Evolutionary conservation across 2,113 vertebrate species (phyloP).

Genomic region (Prionailurus viverrinus): DNA sequence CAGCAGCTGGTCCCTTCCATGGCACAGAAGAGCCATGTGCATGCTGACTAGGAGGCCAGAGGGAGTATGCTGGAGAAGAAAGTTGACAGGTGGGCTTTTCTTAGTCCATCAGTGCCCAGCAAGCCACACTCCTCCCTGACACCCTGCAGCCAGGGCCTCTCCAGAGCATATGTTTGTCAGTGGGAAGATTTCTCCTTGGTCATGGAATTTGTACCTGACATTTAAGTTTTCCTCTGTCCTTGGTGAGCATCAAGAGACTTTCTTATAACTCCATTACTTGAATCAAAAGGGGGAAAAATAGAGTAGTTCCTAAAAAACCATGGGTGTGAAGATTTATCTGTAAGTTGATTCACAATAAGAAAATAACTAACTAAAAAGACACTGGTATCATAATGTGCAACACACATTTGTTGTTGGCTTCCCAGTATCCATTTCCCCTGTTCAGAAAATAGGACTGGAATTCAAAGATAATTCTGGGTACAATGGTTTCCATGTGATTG

Average conservation of each 20-base stretch:
- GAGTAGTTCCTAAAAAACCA: not conserved
- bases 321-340: not conserved
- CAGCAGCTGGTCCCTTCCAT: constrained; percentile 19
- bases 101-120: not conserved
- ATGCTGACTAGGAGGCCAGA: not conserved
- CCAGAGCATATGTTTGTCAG: not conserved
- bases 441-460: not conserved
- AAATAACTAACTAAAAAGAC: not conserved
- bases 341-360: not conserved
- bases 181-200: not conserved
- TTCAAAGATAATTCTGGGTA: not conserved
- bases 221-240: not conserved
- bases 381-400: not conserved
- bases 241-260: not conserved
- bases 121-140: not conserved
- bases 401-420: not conserved
- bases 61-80: not conserved
- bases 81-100: not conserved
- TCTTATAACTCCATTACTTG: not conserved
- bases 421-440: not conserved
- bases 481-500: not conserved
- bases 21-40: not conserved
- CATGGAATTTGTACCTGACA: not conserved
- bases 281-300: not conserved
- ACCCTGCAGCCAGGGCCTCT: not conserved